phyloP scores from a whole-genome alignment of 2,888 invertebrate genomes.

The Cylloceria caligata region DNA sequence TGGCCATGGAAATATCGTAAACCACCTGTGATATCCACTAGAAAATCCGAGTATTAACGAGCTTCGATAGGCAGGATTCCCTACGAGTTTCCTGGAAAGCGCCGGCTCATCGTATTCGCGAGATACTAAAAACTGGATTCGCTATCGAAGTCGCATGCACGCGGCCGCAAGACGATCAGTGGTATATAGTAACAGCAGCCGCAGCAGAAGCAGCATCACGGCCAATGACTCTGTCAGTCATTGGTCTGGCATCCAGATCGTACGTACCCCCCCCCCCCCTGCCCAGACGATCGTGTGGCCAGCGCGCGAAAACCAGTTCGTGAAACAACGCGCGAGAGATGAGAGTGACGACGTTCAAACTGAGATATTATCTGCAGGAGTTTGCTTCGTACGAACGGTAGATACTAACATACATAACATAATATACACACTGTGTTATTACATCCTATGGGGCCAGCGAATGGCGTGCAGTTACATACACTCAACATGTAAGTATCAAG shows the following conservation, averaged over 20 bases:
- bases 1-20: slow-evolving; percentile 43
- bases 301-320: slow-evolving; percentile 64
- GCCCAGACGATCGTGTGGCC: slow-evolving; percentile 36
- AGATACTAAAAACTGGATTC: slow-evolving; percentile 66
- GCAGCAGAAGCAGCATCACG: slow-evolving; percentile 62
- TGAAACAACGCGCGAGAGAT: slow-evolving; percentile 65
- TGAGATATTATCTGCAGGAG: slow-evolving; percentile 64
- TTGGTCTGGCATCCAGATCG: slow-evolving; percentile 65
- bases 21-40: slow-evolving; percentile 50
- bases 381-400: slow-evolving; percentile 54
- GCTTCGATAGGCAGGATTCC: slow-evolving; percentile 60
- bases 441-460: slow-evolving; percentile 24
- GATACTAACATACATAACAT: slow-evolving; percentile 38
- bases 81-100: slow-evolving; percentile 69
- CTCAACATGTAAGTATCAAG: slow-evolving; percentile 13
- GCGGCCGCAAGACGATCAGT: slow-evolving; percentile 34
- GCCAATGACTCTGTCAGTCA: slow-evolving; percentile 72
- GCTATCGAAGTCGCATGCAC: slow-evolving; percentile 60
- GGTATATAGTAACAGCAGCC: slow-evolving; percentile 20
- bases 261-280: slow-evolving; percentile 15
- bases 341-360: slow-evolving; percentile 67
- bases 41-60: slow-evolving; percentile 62
- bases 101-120: slow-evolving; percentile 58
- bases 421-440: slow-evolving; percentile 44
- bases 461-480: slow-evolving; percentile 13